Evolutionary conservation across 1,140 invertebrate genomes (phyloP).

Genomic region (Drosophila parabipectinata): DNA sequence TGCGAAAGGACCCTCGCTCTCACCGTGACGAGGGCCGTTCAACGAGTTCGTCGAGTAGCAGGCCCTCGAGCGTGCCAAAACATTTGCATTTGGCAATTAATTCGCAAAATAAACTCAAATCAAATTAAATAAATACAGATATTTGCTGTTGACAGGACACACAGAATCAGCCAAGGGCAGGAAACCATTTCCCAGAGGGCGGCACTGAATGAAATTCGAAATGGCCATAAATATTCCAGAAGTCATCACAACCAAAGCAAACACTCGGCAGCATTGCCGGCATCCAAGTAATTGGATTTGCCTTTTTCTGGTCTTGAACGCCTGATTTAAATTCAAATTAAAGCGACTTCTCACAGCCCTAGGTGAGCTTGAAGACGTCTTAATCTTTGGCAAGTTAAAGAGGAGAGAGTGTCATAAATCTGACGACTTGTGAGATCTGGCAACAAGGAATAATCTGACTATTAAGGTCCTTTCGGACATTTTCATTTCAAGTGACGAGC

Average conservation of each 20-base stretch:
- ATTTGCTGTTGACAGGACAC: conserved; percentile 36
- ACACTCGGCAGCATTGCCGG: conserved; percentile 4
- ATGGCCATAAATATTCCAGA: conserved; percentile 42
- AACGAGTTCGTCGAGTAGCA: conserved; percentile 3
- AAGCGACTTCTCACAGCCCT: conserved; percentile 17
- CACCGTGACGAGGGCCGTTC: conserved; percentile 6
- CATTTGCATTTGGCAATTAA: conserved; percentile 32
- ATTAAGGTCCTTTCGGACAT: conserved; percentile 47
- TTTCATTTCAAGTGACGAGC: conserved; percentile 21
- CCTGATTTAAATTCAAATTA: conserved; percentile 52
- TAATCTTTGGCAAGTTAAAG: conserved; percentile 18
- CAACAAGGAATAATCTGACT: conserved; percentile 50
- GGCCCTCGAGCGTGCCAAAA: background rate
- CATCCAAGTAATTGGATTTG: conserved; percentile 39
- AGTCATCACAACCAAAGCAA: conserved; percentile 38
- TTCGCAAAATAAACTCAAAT: conserved; percentile 49
- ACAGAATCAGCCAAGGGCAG: conserved; percentile 8
- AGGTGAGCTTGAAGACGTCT: conserved; percentile 21
- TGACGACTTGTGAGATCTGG: conserved; percentile 36
- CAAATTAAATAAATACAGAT: conserved; percentile 48
- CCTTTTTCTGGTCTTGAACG: conserved; percentile 20
- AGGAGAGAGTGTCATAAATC: conserved; percentile 42
- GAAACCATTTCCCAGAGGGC: background rate
- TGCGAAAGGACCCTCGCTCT: conserved; percentile 1
- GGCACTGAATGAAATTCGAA: conserved; percentile 3